Evolutionary conservation across 2,797 vertebrate genomes (phyloP).

Genomic region (Periophthalmus magnuspinnatus): DNA sequence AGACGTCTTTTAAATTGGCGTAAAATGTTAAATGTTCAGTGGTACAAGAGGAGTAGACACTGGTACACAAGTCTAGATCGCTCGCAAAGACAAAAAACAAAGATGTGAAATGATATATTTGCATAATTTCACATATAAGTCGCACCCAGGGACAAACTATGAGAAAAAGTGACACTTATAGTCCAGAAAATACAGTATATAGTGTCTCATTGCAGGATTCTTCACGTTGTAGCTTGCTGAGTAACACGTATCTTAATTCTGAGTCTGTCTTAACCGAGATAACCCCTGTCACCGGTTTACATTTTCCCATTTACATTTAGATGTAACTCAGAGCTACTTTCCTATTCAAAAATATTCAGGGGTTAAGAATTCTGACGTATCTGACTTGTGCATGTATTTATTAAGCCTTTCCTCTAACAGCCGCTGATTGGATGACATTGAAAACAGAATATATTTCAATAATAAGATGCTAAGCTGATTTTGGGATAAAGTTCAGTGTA

Average conservation of each 20-base stretch:
- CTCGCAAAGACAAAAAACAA: no score
- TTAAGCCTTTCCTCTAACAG: conserved; percentile 14
- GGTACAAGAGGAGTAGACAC: no score
- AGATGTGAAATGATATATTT: no score
- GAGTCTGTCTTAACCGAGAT: not conserved
- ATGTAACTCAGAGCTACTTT: conserved; percentile 1
- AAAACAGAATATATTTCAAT: conserved; percentile 32
- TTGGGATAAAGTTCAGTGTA: conserved; percentile 32
- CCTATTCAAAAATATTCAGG: conserved; percentile 3
- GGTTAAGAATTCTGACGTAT: not conserved
- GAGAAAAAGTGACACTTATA: no score
- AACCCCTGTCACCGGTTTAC: not conserved
- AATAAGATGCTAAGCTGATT: conserved; percentile 47
- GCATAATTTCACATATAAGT: no score
- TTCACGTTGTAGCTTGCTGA: not conserved
- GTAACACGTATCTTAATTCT: not conserved
- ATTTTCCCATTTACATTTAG: conserved; percentile 10
- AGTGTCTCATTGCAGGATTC: no score
- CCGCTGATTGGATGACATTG: conserved; percentile 24
- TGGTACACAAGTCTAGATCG: no score
- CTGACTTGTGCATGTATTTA: conserved; percentile 16
- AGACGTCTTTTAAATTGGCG: no score
- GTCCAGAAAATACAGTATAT: no score
- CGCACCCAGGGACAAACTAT: no score
- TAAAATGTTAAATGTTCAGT: no score